Percentiles rank a stretch among this genome's conserved stretches.
These are phyloP conservation scores for Acrobasis suavella DNA, from an alignment of 2,888 invertebrate species.

Conservation along the genomic window DNA sequence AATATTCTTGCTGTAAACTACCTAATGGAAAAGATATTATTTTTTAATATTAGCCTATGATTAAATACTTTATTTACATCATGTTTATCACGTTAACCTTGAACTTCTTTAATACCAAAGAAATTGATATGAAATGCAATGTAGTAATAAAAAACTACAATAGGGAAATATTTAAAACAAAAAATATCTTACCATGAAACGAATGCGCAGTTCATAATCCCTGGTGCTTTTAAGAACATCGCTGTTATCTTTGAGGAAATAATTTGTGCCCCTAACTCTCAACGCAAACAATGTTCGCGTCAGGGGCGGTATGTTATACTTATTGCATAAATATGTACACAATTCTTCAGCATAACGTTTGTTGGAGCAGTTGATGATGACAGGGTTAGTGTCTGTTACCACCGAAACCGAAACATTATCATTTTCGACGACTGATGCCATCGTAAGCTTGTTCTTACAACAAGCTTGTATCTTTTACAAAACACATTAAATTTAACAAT, in stretches of 20 bases:
- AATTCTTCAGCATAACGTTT: conserved; percentile 85
- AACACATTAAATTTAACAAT: conserved; percentile 3
- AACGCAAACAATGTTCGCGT: conserved; percentile 90
- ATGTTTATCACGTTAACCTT: too few relatives aligned
- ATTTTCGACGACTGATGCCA: conserved; percentile 70
- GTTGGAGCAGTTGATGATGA: conserved; percentile 68
- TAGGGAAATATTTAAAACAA: too few relatives aligned
- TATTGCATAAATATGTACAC: conserved; percentile 86
- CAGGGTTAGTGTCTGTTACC: conserved; percentile 64
- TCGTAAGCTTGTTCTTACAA: conserved; percentile 60
- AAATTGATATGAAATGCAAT: too few relatives aligned
- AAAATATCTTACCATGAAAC: conserved; percentile 90
- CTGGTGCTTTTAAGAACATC: conserved; percentile 71
- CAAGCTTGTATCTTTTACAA: background rate
- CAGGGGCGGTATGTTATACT: conserved; percentile 88
- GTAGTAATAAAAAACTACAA: too few relatives aligned
- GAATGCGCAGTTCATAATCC: conserved; percentile 89
- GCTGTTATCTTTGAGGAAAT: conserved; percentile 87
- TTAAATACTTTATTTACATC: too few relatives aligned
- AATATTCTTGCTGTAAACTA: too few relatives aligned
- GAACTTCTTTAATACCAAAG: too few relatives aligned
- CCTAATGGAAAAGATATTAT: too few relatives aligned
- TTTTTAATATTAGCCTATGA: too few relatives aligned
- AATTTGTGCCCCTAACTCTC: conserved; percentile 83
- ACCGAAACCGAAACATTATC: conserved; percentile 73